These are phyloP conservation scores for Phortica variegata DNA, from an alignment of 1,140 invertebrate species.

Conservation along the genomic window DNA sequence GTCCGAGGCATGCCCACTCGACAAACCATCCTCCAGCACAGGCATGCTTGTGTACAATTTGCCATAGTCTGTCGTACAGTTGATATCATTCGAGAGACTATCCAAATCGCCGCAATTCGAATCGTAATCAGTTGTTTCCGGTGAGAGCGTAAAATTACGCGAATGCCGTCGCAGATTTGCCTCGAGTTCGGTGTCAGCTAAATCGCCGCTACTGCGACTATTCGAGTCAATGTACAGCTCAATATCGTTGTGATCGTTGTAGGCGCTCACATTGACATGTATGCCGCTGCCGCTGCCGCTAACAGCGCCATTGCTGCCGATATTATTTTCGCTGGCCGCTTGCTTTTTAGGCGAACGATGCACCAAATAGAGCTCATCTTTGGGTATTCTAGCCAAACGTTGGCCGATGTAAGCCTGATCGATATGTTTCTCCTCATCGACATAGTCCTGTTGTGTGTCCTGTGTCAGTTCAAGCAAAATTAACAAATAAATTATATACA, in stretches of 20 bases:
- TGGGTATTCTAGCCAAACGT: conserved; percentile 51
- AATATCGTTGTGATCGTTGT: conserved; percentile 51
- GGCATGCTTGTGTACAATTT: conserved; percentile 73
- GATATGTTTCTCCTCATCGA: conserved; percentile 31
- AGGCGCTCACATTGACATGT: conserved; percentile 22
- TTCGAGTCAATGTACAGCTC: conserved; percentile 55
- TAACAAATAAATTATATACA: conserved; percentile 1
- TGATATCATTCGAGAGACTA: conserved; percentile 62
- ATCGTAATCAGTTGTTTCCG: conserved; percentile 94
- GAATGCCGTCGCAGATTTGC: conserved; percentile 46
- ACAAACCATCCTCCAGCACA: conserved; percentile 90
- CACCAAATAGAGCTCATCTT: conserved; percentile 51
- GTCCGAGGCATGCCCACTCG: conserved; percentile 89
- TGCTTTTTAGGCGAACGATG: conserved; percentile 46
- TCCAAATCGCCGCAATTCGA: conserved; percentile 83
- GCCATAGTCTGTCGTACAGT: conserved; percentile 47
- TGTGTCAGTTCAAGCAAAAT: conserved; percentile 8
- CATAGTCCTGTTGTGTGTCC: conserved; percentile 29
- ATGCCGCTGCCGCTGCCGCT: conserved; percentile 24
- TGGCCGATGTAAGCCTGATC: conserved; percentile 54
- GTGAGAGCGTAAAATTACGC: conserved; percentile 80
- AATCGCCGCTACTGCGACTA: conserved; percentile 49
- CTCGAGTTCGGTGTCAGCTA: conserved; percentile 49
- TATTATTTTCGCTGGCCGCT: conserved; percentile 37
- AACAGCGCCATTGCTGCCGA: too few relatives aligned